These are phyloP conservation scores for Malthinus flaveolus DNA, from an alignment of 2,888 invertebrate genomes.

Conservation along the genomic window DNA sequence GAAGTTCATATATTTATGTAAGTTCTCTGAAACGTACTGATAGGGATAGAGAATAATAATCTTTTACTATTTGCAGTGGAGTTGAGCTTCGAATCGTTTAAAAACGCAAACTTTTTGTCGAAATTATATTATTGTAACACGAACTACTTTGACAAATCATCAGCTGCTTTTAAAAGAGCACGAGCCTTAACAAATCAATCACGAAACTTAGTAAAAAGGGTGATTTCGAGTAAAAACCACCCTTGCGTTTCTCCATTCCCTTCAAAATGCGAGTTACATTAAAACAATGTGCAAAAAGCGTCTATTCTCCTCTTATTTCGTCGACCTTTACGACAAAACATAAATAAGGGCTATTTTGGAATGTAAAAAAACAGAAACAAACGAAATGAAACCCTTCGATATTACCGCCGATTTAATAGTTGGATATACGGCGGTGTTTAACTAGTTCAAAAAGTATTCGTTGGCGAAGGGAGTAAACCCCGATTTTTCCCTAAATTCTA, in stretches of 20 bases:
- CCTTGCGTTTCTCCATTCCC: conserved; percentile 20
- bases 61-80: no score
- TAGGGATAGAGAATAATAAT: no score
- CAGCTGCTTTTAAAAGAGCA: conserved; percentile 27
- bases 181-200: conserved; percentile 28
- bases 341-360: conserved; percentile 8
- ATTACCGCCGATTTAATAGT: conserved; percentile 12
- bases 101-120: neutral
- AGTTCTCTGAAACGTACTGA: no score
- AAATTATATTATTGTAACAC: conserved; percentile 7
- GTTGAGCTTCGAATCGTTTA: no score
- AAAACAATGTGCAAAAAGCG: conserved; percentile 30
- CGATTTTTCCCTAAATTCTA: conserved; percentile 51
- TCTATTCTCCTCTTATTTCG: no score
- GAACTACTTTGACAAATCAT: conserved; percentile 18
- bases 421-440: conserved; percentile 12
- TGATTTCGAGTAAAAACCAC: conserved; percentile 26
- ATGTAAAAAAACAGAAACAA: conserved; percentile 18
- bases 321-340: conserved; percentile 9
- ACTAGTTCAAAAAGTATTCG: conserved; percentile 24
- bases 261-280: conserved; percentile 21
- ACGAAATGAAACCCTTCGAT: conserved; percentile 15
- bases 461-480: conserved; percentile 40
- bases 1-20: no score
- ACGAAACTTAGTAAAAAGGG: conserved; percentile 24